phyloP scores from a whole-genome alignment of 2,888 invertebrate genomes.

The Enoplolaimus lenunculus region DNA sequence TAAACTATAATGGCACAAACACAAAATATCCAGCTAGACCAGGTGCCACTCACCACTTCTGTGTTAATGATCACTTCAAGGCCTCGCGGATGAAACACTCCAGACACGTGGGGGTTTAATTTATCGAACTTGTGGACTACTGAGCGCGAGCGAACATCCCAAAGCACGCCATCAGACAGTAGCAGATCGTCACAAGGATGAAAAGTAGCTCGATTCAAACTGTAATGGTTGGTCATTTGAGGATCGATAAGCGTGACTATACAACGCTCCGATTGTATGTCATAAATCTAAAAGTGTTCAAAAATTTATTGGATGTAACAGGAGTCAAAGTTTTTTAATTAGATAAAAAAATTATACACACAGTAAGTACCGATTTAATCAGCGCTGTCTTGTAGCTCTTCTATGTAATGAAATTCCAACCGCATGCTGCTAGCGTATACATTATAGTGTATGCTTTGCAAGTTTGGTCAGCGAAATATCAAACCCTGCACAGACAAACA shows the following conservation, averaged over 20 bases:
- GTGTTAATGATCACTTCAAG: conserved; percentile 89
- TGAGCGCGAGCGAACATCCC: conserved; percentile 70
- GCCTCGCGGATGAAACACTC: conserved; percentile 88
- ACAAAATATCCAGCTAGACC: no score
- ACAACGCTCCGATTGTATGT: conserved; percentile 62
- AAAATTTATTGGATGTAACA: conserved; percentile 18
- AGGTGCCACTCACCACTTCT: conserved; percentile 57
- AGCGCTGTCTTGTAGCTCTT: no score
- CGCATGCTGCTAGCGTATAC: no score
- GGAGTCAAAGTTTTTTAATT: no score
- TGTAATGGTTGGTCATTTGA: conserved; percentile 74
- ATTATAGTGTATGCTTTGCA: no score
- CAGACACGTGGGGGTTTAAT: conserved; percentile 80
- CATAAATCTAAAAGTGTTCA: conserved; percentile 57
- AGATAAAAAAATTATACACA: no score
- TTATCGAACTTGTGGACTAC: conserved; percentile 94
- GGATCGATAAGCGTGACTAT: conserved; percentile 59
- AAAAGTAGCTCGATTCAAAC: conserved; percentile 81
- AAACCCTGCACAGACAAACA: no score
- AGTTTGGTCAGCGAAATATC: no score
- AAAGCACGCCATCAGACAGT: conserved; percentile 84
- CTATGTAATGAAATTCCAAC: no score
- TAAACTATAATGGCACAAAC: no score
- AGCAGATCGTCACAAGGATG: conserved; percentile 82
- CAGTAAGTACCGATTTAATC: no score